phyloP scores from a whole-genome alignment of 2,888 invertebrate genomes.

The Cosmia trapezina region DNA sequence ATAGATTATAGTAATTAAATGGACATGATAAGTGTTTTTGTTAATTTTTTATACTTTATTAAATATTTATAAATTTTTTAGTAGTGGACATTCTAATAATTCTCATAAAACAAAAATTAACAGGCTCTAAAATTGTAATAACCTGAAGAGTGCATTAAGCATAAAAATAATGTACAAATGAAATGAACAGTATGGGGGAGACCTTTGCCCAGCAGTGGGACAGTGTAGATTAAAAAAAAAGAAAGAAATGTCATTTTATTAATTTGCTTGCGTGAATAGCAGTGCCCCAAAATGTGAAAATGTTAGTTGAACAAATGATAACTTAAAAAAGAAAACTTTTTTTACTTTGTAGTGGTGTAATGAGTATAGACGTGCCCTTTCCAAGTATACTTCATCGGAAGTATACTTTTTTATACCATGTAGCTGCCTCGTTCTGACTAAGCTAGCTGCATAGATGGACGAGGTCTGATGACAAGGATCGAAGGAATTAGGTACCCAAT shows the following conservation, averaged over 20 bases:
- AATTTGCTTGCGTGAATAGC: slow-evolving; percentile 8
- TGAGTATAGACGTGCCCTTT: too few relatives aligned
- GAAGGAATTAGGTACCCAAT: too few relatives aligned
- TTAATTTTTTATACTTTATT: neutral
- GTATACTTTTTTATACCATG: too few relatives aligned
- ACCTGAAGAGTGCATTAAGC: neutral
- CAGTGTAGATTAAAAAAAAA: too few relatives aligned
- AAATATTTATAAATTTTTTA: neutral
- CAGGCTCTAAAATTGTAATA: neutral
- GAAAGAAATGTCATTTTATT: too few relatives aligned
- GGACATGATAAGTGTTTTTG: neutral
- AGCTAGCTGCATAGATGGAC: neutral
- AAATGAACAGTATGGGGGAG: neutral
- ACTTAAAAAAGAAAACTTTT: neutral
- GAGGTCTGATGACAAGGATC: neutral
- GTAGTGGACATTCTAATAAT: neutral
- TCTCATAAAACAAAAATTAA: neutral
- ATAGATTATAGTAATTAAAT: neutral
- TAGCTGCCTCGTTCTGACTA: too few relatives aligned
- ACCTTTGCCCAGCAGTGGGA: too few relatives aligned
- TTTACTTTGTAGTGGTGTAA: neutral
- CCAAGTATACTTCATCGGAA: too few relatives aligned
- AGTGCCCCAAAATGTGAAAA: neutral
- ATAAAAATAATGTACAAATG: neutral
- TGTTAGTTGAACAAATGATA: neutral